phyloP scores from a whole-genome alignment of 2,113 vertebrate species.

The Galeopterus variegatus region DNA sequence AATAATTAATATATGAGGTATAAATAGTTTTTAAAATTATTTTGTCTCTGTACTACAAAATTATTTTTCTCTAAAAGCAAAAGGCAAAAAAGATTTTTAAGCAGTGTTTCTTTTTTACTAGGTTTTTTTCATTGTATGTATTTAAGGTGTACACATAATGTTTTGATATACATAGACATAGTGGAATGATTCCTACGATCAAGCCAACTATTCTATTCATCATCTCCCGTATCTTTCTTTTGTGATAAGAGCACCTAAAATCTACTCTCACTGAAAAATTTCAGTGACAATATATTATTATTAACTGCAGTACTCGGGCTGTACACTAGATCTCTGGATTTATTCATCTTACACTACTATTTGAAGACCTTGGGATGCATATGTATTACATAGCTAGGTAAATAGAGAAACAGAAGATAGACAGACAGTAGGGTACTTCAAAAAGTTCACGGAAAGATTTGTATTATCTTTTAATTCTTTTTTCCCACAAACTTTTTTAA shows the following conservation, averaged over 20 bases:
- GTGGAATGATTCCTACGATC: background rate
- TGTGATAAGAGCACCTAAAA: background rate
- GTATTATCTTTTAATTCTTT: too few species aligned
- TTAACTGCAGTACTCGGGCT: background rate
- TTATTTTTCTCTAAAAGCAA: background rate
- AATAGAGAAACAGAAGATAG: background rate
- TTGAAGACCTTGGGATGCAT: background rate
- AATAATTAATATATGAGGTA: background rate
- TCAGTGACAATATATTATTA: background rate
- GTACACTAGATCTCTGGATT: background rate
- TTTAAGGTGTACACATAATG: background rate
- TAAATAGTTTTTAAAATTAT: background rate
- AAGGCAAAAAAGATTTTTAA: background rate
- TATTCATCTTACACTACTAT: background rate
- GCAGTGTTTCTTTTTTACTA: background rate
- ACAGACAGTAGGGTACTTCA: background rate
- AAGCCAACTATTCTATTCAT: background rate
- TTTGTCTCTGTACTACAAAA: slow-evolving; percentile 11
- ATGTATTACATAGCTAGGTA: background rate
- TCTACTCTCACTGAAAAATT: background rate
- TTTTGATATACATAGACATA: background rate
- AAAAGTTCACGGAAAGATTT: too few species aligned
- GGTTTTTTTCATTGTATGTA: background rate
- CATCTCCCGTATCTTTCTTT: background rate
- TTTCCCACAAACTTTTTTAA: too few species aligned